Conservation (phyloP, 1,140 invertebrate genomes). For the Phthorimaea operculella region DNA sequence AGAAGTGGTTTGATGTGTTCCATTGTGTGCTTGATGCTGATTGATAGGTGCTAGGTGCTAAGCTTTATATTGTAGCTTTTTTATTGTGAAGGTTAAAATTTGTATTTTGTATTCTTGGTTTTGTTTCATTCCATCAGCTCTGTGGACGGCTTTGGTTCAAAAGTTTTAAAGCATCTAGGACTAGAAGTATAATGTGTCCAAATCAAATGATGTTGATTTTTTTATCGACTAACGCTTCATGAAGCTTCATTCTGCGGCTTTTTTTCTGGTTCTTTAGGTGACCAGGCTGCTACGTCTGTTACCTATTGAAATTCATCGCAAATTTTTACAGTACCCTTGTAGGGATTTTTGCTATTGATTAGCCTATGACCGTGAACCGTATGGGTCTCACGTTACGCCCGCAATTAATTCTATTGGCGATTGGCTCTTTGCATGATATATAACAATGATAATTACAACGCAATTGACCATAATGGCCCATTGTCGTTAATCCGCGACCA, state of each 20-base stretch:
- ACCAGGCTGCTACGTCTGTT: too few species aligned
- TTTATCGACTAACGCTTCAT: too few species aligned
- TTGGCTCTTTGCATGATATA: background rate
- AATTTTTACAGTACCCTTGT: too few species aligned
- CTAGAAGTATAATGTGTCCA: too few species aligned
- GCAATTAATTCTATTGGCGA: constrained; percentile 2
- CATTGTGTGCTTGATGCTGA: constrained; percentile 3
- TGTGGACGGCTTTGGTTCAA: too few species aligned
- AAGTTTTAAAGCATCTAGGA: too few species aligned
- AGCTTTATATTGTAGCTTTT: background rate
- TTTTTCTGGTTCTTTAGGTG: too few species aligned
- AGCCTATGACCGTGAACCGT: background rate
- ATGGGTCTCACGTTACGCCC: background rate
- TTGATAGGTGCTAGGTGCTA: background rate
- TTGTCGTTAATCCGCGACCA: constrained; percentile 4
- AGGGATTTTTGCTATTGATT: too few species aligned
- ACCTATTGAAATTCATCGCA: too few species aligned
- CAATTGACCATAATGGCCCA: background rate
- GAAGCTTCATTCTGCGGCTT: too few species aligned
- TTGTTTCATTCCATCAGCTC: background rate
- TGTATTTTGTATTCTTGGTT: background rate
- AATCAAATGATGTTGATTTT: too few species aligned
- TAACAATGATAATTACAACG: constrained; percentile 2
- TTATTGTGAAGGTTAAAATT: background rate
- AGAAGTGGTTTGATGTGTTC: background rate